Evolutionary conservation across 2,888 invertebrate genomes (phyloP), one percentile per base, ranked within the genome.

Genomic region (Brachypterus glaber): DNA sequence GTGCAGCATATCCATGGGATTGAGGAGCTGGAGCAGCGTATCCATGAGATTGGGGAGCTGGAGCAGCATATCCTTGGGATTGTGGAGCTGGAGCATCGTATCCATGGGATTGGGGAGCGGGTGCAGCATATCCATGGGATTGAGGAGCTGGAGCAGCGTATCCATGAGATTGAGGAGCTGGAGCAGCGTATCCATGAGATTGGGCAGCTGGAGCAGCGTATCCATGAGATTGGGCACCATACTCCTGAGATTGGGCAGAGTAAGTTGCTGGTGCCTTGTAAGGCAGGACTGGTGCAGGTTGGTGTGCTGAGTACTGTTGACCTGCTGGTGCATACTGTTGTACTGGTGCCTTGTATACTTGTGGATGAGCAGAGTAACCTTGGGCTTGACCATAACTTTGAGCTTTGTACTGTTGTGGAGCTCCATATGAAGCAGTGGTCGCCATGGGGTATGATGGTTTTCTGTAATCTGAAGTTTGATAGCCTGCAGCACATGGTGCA

Each of bases 241-340:
- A 44, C 1, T 38, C 27, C 11, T 41, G 43, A 16, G 41, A 30
- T 33, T 43, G 35, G 16, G 48, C 40, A 32, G 43, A 38, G 41
- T 49, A 49, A n/a, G 40, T 36, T 26, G 45, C 40, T 39, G 51
- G 52, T 17, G 48, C 48, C 4, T 37, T 25, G 35, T 50, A 50
- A 5, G 42, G 17, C 11, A 17, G 43, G 4, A 39, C 34, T 27
- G 38, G 35, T 9, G 34, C 33, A 17, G 27, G 33, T n/a, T 33
- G 16, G 9, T 14, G 7, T 4, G 12, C 8, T 11, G 7, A 4
- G 12, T 5, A 13, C 37, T 36, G 16, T 27, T 16, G 11, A 17
- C 12, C 26, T 37, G 30, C 43, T 31, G 43, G 37, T 11, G 43
- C 33, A 7, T 31, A 15, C 12, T 41, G 36, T n/a, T 9, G 27